Evolutionary conservation across 2,113 vertebrate genomes (phyloP), one percentile per base, ranked within the genome.

Genomic region (Malaclemys terrapin): DNA sequence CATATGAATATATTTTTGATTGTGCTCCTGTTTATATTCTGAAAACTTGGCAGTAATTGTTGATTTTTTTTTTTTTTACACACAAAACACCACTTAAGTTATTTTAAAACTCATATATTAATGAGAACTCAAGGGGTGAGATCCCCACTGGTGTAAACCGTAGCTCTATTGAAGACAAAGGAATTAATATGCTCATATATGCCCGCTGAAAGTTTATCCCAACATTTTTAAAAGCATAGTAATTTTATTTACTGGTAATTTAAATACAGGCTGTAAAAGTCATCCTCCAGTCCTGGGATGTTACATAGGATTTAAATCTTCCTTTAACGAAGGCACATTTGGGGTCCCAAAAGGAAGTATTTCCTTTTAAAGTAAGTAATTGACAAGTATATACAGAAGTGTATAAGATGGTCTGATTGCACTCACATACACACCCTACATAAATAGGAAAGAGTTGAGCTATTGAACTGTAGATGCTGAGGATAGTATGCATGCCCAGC

Each of bases 121-220:
- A 5, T 24, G 29, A 31, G 38, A 59, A 85, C 38, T 38, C 31
- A 84, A 78, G 56, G 76, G 14, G 20, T 11, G 35, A 6, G 20
- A 38, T 92, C 49, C 56, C 94, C 20, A 82, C 31, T 86, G 1
- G 25, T 85, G 79, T 3, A 69, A 59, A 10, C 49, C 89, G 56
- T 56, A 93, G 53, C 59, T 78, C 11, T 72, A 38, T 0, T 0
- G 6, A 53, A 10, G 45, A 86, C 72, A 50, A 85, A 86, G 7
- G 2, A 2, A 91, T 89, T 57, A 3, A 45, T 25, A 76, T 45
- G 72, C 42, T 45, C 24, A 27, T 76, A 12, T 42, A 38, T 45
- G 3, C 38, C 72, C 25, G 72, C 20, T 25, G 72, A 35, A 22
- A 38, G 45, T 42, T 76, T 47, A 45, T 38, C 72, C 72, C 38